These are phyloP conservation scores for Micrasema longulum DNA, from an alignment of 1,140 invertebrate species.

Conservation along the genomic window DNA sequence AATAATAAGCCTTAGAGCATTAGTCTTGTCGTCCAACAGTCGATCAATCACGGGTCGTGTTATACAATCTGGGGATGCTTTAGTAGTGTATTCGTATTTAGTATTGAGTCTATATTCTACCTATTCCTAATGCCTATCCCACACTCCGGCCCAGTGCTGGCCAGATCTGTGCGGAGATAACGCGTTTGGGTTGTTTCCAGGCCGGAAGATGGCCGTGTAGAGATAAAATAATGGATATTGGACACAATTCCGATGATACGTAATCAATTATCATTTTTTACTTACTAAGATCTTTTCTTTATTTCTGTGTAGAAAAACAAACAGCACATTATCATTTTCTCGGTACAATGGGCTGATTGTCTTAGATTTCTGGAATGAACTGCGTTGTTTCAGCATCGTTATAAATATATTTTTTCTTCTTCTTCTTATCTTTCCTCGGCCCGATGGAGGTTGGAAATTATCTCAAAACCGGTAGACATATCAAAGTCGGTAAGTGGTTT, in stretches of 20 bases:
- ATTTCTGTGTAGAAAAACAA: neutral
- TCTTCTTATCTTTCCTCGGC: too few relatives aligned
- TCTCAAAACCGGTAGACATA: too few relatives aligned
- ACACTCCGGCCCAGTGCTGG: neutral
- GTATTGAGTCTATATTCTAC: too few relatives aligned
- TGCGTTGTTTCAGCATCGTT: too few relatives aligned
- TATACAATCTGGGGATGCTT: too few relatives aligned
- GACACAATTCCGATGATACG: constrained; percentile 5
- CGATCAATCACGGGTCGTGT: constrained; percentile 11
- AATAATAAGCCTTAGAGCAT: constrained; percentile 8
- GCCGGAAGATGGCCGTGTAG: constrained; percentile 12
- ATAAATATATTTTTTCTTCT: too few relatives aligned
- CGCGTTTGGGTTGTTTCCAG: neutral
- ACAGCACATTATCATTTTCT: neutral
- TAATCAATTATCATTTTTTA: constrained; percentile 18
- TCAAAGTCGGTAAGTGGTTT: too few relatives aligned
- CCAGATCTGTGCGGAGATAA: constrained; percentile 4
- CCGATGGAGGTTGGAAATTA: too few relatives aligned
- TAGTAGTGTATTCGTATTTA: too few relatives aligned
- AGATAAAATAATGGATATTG: constrained; percentile 15
- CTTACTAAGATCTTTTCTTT: neutral
- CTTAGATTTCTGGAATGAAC: too few relatives aligned
- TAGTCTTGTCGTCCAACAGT: neutral
- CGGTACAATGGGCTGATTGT: too few relatives aligned
- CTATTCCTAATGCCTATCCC: too few relatives aligned